Conservation (phyloP, 2,797 vertebrate genomes). For the Phaenicophaeus curvirostris region DNA sequence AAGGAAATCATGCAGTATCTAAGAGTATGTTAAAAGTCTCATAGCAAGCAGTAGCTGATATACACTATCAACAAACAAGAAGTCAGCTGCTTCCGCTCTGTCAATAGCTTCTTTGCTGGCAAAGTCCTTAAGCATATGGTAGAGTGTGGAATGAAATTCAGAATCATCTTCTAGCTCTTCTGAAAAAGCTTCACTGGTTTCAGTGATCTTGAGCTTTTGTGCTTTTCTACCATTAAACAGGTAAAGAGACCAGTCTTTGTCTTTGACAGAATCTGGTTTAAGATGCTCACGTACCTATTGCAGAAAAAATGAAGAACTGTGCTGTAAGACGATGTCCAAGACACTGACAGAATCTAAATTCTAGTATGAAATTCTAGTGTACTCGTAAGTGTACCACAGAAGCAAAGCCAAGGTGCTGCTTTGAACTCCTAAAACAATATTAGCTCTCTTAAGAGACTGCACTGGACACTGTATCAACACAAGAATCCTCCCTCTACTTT, state of each 20-base stretch:
- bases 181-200: slow-evolving; percentile 81
- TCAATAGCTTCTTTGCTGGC: slow-evolving; percentile 73
- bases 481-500: too few relatives aligned
- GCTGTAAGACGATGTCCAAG: too few relatives aligned
- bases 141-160: slow-evolving; percentile 90
- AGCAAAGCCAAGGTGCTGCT: too few relatives aligned
- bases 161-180: slow-evolving; percentile 75
- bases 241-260: slow-evolving; percentile 79
- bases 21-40: slow-evolving; percentile 81
- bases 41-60: slow-evolving; percentile 83
- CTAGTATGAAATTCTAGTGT: too few relatives aligned
- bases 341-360: background rate
- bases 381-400: too few relatives aligned
- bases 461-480: too few relatives aligned
- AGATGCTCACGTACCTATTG: slow-evolving; percentile 82
- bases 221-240: slow-evolving; percentile 82
- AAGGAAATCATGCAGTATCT: background rate
- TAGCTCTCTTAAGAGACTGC: too few relatives aligned
- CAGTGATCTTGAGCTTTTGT: slow-evolving; percentile 80
- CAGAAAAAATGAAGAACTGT: background rate
- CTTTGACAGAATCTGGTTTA: background rate
- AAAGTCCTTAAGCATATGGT: slow-evolving; percentile 86
- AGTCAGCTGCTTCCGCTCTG: slow-evolving; percentile 42
- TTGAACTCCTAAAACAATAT: too few relatives aligned
- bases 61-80: slow-evolving; percentile 77